These are phyloP conservation scores for Pterocles orientalis DNA, from an alignment of 2,113 vertebrate genomes.

Conservation along the genomic window DNA sequence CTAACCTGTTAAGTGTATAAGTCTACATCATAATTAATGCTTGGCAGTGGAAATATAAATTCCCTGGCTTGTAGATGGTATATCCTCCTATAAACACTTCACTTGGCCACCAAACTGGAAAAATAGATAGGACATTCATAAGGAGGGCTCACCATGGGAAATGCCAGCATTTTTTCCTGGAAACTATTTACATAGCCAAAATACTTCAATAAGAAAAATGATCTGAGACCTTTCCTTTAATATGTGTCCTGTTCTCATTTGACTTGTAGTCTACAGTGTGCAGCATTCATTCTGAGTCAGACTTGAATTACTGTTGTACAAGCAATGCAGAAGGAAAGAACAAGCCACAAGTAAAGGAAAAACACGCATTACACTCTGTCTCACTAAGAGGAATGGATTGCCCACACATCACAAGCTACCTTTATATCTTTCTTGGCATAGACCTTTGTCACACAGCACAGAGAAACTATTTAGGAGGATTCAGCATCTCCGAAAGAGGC, in stretches of 20 bases:
- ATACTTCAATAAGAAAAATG: conserved; percentile 49
- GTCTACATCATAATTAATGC: conserved; percentile 28
- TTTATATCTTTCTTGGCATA: conserved; percentile 61
- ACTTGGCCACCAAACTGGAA: conserved; percentile 51
- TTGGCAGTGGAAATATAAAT: conserved; percentile 46
- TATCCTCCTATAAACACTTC: conserved; percentile 46
- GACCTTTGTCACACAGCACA: conserved; percentile 34
- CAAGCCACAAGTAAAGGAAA: conserved; percentile 57
- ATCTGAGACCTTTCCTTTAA: conserved; percentile 44
- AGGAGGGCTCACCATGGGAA: neutral
- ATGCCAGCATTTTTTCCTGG: conserved; percentile 10
- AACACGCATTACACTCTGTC: conserved; percentile 20
- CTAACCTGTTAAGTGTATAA: conserved; percentile 13
- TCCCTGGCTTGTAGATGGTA: conserved; percentile 31
- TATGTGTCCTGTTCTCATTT: conserved; percentile 14
- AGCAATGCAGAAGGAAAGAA: conserved; percentile 52
- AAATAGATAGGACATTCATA: conserved; percentile 62
- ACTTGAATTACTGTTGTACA: conserved; percentile 45
- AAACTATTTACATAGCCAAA: conserved; percentile 40
- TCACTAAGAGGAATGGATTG: conserved; percentile 43
- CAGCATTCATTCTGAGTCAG: conserved; percentile 53
- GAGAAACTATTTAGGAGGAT: conserved; percentile 31
- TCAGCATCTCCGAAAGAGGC: neutral
- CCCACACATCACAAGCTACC: conserved; percentile 44
- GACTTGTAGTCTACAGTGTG: conserved; percentile 39